Evolutionary conservation across 2,797 vertebrate species (phyloP).

Genomic region (Melanogrammus aeglefinus): DNA sequence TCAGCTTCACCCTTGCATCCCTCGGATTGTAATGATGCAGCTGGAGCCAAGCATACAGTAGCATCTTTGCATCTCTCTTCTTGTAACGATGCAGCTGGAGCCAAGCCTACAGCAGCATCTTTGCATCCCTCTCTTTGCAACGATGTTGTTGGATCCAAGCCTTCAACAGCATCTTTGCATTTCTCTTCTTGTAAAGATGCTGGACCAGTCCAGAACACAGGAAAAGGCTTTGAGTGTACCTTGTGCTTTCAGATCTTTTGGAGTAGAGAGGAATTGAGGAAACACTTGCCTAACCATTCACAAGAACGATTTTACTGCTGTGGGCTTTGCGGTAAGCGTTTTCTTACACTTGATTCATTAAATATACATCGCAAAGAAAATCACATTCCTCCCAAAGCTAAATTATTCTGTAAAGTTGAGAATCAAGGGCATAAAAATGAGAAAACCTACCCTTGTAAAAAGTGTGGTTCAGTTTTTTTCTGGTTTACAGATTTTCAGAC

Average conservation of each 20-base stretch:
- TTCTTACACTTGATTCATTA: conserved; percentile 71
- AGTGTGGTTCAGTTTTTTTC: conserved; percentile 75
- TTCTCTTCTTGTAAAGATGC: conserved; percentile 21
- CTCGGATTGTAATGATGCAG: conserved; percentile 10
- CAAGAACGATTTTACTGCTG: conserved; percentile 74
- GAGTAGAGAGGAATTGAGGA: conserved; percentile 66
- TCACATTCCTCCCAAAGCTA: conserved; percentile 48
- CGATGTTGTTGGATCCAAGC: conserved; percentile 31
- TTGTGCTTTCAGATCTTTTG: conserved; percentile 77
- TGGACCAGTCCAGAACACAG: conserved; percentile 66
- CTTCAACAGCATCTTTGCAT: conserved; percentile 33
- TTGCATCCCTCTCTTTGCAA: conserved; percentile 34
- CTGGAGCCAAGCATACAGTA: conserved; percentile 38
- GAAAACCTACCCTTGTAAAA: conserved; percentile 74
- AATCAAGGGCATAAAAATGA: conserved; percentile 65
- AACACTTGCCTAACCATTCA: conserved; percentile 72
- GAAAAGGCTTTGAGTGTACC: conserved; percentile 76
- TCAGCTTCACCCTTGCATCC: conserved; percentile 40
- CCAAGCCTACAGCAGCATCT: conserved; percentile 36
- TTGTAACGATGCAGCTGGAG: conserved; percentile 41
- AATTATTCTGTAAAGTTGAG: conserved; percentile 41
- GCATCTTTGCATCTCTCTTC: conserved; percentile 27
- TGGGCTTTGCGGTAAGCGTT: conserved; percentile 75
- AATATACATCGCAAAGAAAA: conserved; percentile 72
- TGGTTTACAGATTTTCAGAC: conserved; percentile 80